Percentiles rank a stretch among this genome's conserved stretches.
Evolutionary conservation across 2,113 vertebrate species (phyloP).

Genomic region (Dasyornis broadbenti): DNA sequence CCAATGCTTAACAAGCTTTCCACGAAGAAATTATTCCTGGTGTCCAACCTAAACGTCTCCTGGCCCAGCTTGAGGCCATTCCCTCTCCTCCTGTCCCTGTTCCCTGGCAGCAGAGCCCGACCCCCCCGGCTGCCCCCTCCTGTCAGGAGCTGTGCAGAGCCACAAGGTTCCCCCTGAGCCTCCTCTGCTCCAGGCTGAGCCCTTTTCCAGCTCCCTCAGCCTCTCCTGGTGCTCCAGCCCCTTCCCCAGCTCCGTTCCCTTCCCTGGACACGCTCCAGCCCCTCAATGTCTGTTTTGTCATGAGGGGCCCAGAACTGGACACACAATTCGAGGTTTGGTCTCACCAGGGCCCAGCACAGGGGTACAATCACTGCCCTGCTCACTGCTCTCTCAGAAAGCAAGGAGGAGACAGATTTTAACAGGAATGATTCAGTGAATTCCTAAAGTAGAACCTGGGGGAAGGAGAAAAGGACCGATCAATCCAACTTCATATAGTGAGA

Average conservation of each 20-base stretch:
- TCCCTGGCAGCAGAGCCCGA: neutral
- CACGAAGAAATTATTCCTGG: neutral
- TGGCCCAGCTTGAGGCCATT: rapidly evolving
- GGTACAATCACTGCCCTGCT: neutral
- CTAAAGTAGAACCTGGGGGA: neutral
- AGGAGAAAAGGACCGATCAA: neutral
- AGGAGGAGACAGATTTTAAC: neutral
- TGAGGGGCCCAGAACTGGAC: neutral
- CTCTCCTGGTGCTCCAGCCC: rapidly evolving
- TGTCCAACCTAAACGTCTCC: rapidly evolving
- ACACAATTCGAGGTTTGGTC: neutral
- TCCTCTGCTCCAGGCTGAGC: neutral
- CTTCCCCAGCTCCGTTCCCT: neutral
- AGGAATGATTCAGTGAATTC: neutral
- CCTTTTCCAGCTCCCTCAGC: neutral
- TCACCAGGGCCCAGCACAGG: neutral
- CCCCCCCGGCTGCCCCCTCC: neutral
- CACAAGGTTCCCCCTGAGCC: neutral
- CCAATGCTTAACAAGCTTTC: neutral
- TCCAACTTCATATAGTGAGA: neutral
- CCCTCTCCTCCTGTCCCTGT: neutral
- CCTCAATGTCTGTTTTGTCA: neutral
- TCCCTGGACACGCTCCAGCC: neutral
- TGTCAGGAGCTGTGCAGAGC: neutral
- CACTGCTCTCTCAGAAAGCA: neutral